Evolutionary conservation across 92 coral and sea anemone species (phyloP).

Genomic region (Heliopora coerulea): DNA sequence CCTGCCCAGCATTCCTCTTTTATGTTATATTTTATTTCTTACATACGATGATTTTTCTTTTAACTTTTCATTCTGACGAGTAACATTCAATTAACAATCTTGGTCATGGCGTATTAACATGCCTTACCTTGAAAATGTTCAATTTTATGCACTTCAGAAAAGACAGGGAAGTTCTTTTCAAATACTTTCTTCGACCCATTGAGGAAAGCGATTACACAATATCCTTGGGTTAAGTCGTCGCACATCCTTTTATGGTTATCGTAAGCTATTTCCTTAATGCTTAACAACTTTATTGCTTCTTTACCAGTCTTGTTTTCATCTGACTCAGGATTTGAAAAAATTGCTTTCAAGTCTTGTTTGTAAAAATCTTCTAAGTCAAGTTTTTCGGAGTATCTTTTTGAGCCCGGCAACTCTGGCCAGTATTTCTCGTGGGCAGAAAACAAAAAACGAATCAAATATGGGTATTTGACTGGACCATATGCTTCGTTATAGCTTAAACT

Average conservation of each 20-base stretch:
- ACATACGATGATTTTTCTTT: too few relatives aligned
- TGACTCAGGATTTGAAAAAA: conserved; percentile 43
- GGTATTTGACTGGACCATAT: conserved; percentile 74
- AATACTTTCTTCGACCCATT: conserved; percentile 47
- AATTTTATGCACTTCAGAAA: conserved; percentile 53
- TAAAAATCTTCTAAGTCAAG: conserved; percentile 64
- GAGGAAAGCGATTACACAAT: conserved; percentile 73
- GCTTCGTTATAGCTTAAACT: conserved; percentile 62
- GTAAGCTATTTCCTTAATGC: conserved; percentile 61
- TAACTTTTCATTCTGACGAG: too few relatives aligned
- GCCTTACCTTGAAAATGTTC: conserved; percentile 58
- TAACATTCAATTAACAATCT: too few relatives aligned
- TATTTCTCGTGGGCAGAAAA: conserved; percentile 87
- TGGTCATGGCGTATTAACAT: too few relatives aligned
- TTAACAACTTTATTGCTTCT: neutral
- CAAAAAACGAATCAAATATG: conserved; percentile 71
- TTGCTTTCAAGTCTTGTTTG: conserved; percentile 59
- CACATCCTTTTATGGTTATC: conserved; percentile 68
- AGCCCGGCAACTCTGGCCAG: conserved; percentile 72
- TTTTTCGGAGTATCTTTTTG: conserved; percentile 65
- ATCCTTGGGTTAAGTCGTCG: conserved; percentile 60
- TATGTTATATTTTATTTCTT: too few relatives aligned
- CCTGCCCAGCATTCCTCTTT: too few relatives aligned
- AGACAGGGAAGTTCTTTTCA: conserved; percentile 36
- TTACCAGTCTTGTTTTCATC: neutral